Conservation (phyloP, 2,888 invertebrate genomes). For the Acanthoscelides obtectus region DNA sequence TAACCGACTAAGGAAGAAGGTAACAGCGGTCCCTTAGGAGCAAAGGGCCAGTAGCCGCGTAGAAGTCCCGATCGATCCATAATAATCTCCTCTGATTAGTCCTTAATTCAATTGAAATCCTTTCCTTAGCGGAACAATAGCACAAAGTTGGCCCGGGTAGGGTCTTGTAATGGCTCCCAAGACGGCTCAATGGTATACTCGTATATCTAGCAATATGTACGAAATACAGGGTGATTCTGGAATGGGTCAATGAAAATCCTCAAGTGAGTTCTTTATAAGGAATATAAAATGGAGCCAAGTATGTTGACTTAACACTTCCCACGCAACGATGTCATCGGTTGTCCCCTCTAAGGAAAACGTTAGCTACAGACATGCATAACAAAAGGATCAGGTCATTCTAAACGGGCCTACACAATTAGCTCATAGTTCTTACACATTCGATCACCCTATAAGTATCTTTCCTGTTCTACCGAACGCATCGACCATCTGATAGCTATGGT, state of each 20-base stretch:
- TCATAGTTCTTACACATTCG: no score
- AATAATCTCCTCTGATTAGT: conserved; percentile 42
- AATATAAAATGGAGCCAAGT: no score
- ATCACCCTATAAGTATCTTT: no score
- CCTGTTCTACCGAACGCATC: no score
- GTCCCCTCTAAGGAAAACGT: no score
- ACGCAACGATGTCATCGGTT: no score
- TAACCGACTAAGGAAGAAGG: not conserved
- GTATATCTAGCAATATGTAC: not conserved
- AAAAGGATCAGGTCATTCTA: no score
- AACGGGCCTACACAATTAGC: no score
- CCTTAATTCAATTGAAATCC: conserved; percentile 46
- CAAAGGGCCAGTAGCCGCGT: not conserved
- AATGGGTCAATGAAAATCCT: conserved; percentile 14
- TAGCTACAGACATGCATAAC: no score
- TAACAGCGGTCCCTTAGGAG: not conserved
- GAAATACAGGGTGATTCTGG: not conserved
- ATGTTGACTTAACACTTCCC: no score
- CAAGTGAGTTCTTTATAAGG: no score
- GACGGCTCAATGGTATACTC: conserved; percentile 30
- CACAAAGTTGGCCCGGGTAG: conserved; percentile 30
- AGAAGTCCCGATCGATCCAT: conserved; percentile 26
- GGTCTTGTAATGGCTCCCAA: conserved; percentile 45
- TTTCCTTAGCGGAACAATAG: conserved; percentile 38
- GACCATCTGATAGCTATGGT: no score